phyloP scores from a whole-genome alignment of 2,888 invertebrate genomes.

The Synergus laeviventris region DNA sequence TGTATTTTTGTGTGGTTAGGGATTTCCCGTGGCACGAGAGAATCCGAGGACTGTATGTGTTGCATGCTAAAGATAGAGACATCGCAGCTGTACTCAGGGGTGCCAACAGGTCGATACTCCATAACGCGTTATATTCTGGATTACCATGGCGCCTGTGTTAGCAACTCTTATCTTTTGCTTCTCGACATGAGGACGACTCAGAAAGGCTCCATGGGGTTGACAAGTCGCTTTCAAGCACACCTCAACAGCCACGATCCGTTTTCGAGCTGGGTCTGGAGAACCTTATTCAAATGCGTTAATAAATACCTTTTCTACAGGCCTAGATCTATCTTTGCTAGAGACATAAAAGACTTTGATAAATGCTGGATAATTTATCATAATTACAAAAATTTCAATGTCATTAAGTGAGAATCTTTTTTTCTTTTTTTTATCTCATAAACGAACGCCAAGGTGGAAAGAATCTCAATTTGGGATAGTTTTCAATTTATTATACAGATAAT shows the following conservation, averaged over 20 bases:
- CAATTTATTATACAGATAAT: too few relatives aligned
- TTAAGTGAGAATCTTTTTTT: not conserved
- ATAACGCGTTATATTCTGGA: slow-evolving; percentile 58
- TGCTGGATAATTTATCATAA: too few relatives aligned
- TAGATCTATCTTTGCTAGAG: not conserved
- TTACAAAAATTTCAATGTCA: too few relatives aligned
- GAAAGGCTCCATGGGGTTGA: slow-evolving; percentile 48
- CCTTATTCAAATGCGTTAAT: slow-evolving; percentile 10
- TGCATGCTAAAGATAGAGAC: slow-evolving; percentile 68
- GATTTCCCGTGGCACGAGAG: slow-evolving; percentile 17
- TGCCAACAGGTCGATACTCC: slow-evolving; percentile 71
- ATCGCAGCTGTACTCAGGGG: slow-evolving; percentile 62
- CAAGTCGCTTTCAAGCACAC: slow-evolving; percentile 46
- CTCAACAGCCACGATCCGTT: slow-evolving; percentile 45
- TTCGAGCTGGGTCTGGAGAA: not conserved
- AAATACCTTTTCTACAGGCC: not conserved
- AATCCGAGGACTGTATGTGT: slow-evolving; percentile 38
- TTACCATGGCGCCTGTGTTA: slow-evolving; percentile 43
- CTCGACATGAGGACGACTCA: slow-evolving; percentile 47
- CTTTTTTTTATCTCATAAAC: not conserved
- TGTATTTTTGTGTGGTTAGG: slow-evolving; percentile 39
- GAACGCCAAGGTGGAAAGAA: not conserved
- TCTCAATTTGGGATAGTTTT: not conserved
- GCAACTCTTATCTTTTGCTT: slow-evolving; percentile 53
- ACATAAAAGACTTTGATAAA: too few relatives aligned